Evolutionary conservation across 2,113 vertebrate species (phyloP).

Genomic region (Actenoides lindsayi): DNA sequence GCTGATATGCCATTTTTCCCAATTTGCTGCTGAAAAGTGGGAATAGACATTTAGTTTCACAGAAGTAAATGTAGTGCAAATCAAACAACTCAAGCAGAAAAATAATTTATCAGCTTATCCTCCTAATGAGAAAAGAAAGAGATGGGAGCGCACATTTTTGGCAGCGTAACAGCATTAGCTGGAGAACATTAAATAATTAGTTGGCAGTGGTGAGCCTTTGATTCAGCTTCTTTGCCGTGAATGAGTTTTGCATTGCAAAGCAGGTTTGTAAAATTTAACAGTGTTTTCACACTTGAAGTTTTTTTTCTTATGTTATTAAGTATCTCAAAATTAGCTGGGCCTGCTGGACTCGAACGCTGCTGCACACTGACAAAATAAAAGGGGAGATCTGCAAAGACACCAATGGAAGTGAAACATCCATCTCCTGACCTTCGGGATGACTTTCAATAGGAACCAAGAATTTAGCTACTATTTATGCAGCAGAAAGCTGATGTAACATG

Average conservation of each 20-base stretch:
- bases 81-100: slow-evolving; percentile 48
- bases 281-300: neutral
- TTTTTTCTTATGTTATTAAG: neutral
- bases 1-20: neutral
- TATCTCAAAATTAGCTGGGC: neutral
- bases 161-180: slow-evolving; percentile 1
- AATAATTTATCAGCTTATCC: slow-evolving; percentile 24
- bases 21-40: neutral
- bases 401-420: neutral
- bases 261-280: neutral
- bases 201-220: neutral
- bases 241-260: slow-evolving; percentile 36
- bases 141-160: neutral
- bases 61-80: neutral
- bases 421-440: neutral
- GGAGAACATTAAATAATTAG: slow-evolving; percentile 38
- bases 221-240: slow-evolving; percentile 12
- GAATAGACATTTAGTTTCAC: neutral
- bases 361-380: neutral
- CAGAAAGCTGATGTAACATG: neutral
- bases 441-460: neutral
- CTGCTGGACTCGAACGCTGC: neutral
- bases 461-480: neutral
- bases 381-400: neutral
- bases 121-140: neutral